phyloP scores from a whole-genome alignment of 2,113 vertebrate genomes.

The Mungos mungo region DNA sequence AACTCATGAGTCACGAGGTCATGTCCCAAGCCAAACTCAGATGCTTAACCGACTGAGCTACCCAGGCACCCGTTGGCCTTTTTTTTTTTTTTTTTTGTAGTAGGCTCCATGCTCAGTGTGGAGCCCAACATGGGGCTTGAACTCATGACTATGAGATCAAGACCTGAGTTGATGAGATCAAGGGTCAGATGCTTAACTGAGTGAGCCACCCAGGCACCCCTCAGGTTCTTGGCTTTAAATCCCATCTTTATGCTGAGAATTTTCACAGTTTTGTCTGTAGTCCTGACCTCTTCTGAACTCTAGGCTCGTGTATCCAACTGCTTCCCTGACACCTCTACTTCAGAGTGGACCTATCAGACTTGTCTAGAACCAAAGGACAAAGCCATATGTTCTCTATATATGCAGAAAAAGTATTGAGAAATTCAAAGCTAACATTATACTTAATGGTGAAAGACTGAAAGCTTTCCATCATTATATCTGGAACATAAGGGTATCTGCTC shows the following conservation, averaged over 20 bases:
- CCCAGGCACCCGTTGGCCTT: too few species aligned
- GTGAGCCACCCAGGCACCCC: too few species aligned
- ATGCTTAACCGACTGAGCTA: too few species aligned
- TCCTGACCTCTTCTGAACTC: background rate
- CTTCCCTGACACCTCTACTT: background rate
- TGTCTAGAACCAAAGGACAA: background rate
- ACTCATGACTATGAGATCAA: too few species aligned
- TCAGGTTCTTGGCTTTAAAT: slow-evolving; percentile 24
- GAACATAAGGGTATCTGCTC: background rate
- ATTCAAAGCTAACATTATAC: background rate
- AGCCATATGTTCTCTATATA: background rate
- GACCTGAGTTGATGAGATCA: too few species aligned
- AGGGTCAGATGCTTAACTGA: too few species aligned
- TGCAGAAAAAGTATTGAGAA: background rate
- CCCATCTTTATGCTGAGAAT: background rate
- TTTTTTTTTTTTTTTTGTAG: too few species aligned
- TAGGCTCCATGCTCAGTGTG: too few species aligned
- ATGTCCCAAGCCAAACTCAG: too few species aligned
- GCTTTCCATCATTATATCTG: background rate
- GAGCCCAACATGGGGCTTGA: too few species aligned
- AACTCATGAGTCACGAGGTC: too few species aligned
- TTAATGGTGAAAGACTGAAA: background rate
- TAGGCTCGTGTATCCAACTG: background rate
- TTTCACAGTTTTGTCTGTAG: slow-evolving; percentile 20
- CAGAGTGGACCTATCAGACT: background rate